Evolutionary conservation across 2,888 invertebrate genomes (phyloP).

Genomic region (Trichopoda pennipes): DNA sequence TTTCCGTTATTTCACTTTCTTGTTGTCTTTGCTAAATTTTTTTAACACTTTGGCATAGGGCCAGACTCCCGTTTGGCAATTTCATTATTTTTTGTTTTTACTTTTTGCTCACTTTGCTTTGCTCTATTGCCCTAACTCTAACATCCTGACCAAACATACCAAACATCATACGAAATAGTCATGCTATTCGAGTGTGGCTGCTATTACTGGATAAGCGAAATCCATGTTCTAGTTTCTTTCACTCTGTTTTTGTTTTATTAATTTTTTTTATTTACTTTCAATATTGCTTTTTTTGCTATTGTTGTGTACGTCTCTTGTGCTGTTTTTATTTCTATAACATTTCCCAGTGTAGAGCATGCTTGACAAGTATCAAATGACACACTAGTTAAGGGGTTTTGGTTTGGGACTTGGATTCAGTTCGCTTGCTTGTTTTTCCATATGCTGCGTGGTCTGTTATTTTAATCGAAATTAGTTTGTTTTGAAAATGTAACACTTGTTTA

Average conservation of each 20-base stretch:
- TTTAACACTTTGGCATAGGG: conserved; percentile 46
- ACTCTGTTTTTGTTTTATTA: conserved; percentile 16
- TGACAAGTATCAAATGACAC: conserved; percentile 61
- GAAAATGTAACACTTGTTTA: conserved; percentile 41
- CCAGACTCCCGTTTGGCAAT: conserved; percentile 63
- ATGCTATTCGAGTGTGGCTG: conserved; percentile 33
- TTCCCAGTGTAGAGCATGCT: conserved; percentile 28
- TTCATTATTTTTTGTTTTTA: conserved; percentile 20
- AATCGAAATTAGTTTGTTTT: conserved; percentile 60
- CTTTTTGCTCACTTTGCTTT: conserved; percentile 5
- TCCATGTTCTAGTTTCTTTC: conserved; percentile 57
- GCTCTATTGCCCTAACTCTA: conserved; percentile 43
- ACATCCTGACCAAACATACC: conserved; percentile 51
- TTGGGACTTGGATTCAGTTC: conserved; percentile 27
- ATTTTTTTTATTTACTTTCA: not conserved
- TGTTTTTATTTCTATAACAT: conserved; percentile 42
- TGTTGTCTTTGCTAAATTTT: not conserved
- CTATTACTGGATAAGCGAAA: conserved; percentile 57
- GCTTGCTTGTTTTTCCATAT: not conserved
- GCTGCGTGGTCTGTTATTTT: conserved; percentile 25
- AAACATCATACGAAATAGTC: conserved; percentile 31
- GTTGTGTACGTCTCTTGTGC: conserved; percentile 2
- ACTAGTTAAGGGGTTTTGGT: conserved; percentile 52
- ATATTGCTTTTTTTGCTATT: not conserved
- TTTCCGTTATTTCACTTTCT: conserved; percentile 39